These are phyloP conservation scores for Entomobrya proxima DNA, from an alignment of 2,888 invertebrate species.

Conservation along the genomic window DNA sequence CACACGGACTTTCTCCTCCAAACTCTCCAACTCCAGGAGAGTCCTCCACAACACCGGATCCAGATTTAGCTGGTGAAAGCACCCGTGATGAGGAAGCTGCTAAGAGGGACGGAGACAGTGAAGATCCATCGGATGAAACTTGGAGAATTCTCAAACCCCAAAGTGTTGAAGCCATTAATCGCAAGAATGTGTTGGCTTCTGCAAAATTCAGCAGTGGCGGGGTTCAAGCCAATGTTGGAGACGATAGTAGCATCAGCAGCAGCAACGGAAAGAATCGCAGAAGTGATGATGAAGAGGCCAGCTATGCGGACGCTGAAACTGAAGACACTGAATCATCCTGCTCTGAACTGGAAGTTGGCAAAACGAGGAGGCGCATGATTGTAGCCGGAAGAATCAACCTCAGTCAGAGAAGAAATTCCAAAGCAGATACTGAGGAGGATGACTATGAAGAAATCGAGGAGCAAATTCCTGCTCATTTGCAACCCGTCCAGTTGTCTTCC, in stretches of 20 bases:
- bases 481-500: slow-evolving; percentile 63
- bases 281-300: slow-evolving; percentile 78
- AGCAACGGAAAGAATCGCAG: slow-evolving; percentile 82
- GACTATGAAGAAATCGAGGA: slow-evolving; percentile 69
- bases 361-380: slow-evolving; percentile 64
- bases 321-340: slow-evolving; percentile 75
- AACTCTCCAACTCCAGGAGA: slow-evolving; percentile 84
- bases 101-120: slow-evolving; percentile 45
- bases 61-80: slow-evolving; percentile 54
- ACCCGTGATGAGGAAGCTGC: slow-evolving; percentile 7
- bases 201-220: slow-evolving; percentile 89
- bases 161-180: slow-evolving; percentile 89
- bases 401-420: slow-evolving; percentile 62
- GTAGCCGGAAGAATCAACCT: slow-evolving; percentile 60
- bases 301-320: slow-evolving; percentile 73
- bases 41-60: slow-evolving; percentile 73
- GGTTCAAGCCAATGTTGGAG: slow-evolving; percentile 76
- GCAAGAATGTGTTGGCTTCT: slow-evolving; percentile 91
- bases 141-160: slow-evolving; percentile 85
- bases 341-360: slow-evolving; percentile 72
- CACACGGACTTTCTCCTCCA: slow-evolving; percentile 86
- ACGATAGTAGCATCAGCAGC: slow-evolving; percentile 84
- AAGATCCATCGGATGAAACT: slow-evolving; percentile 69
- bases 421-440: slow-evolving; percentile 72
- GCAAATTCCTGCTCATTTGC: slow-evolving; percentile 46